Evolutionary conservation across 2,797 vertebrate genomes (phyloP).

Genomic region (Liasis olivaceus): DNA sequence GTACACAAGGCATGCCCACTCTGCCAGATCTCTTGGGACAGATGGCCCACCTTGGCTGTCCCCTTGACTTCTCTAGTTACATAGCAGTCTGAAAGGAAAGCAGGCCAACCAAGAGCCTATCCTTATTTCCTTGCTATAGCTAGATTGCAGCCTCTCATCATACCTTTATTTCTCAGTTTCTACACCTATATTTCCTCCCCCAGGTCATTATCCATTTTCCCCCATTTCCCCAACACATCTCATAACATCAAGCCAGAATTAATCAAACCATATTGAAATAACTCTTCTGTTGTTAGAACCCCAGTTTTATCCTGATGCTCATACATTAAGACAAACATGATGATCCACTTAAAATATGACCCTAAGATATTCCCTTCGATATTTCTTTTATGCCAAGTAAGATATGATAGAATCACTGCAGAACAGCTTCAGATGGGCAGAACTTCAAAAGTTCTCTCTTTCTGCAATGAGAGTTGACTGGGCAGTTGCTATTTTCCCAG

Average conservation of each 20-base stretch:
- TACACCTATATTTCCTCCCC: not conserved
- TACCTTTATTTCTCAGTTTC: not conserved
- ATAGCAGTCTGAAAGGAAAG: not conserved
- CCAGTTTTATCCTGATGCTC: not conserved
- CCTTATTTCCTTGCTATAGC: not conserved
- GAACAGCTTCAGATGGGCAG: not conserved
- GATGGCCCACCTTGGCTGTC: not conserved
- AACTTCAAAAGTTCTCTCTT: not conserved
- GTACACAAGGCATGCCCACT: not conserved
- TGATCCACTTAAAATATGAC: not conserved
- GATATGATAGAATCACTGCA: not conserved
- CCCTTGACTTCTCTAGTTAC: not conserved
- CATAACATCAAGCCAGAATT: not conserved
- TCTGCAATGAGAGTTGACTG: not conserved
- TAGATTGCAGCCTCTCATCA: not conserved
- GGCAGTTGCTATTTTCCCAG: not conserved
- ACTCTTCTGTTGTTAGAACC: not conserved
- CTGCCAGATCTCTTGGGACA: not conserved
- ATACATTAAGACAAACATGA: not conserved
- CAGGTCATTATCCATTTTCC: not conserved
- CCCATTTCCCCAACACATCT: not conserved
- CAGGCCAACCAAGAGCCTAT: not conserved
- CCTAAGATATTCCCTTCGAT: not conserved
- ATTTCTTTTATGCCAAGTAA: not conserved
- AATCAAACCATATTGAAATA: not conserved